These are phyloP conservation scores for Drosophila mojavensis DNA, from an alignment of 1,140 invertebrate species.

Conservation along the genomic window DNA sequence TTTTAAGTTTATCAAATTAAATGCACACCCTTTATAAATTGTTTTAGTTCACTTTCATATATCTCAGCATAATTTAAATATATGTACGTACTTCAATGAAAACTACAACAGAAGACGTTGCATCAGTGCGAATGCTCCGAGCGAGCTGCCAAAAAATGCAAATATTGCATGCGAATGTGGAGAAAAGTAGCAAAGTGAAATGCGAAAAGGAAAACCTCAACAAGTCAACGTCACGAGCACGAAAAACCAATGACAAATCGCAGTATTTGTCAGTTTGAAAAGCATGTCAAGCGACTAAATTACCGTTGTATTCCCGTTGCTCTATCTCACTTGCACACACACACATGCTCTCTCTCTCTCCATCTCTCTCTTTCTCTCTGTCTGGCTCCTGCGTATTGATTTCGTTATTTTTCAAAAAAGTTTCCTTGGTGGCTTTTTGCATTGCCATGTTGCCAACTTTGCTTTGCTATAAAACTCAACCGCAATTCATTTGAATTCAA, in stretches of 20 bases:
- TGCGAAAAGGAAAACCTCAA: constrained; percentile 21
- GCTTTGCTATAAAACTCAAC: constrained; percentile 63
- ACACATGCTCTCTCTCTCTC: not conserved
- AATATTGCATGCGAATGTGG: constrained; percentile 31
- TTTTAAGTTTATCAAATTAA: not conserved
- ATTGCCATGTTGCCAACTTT: constrained; percentile 43
- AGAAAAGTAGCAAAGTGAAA: constrained; percentile 3
- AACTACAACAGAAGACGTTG: not conserved
- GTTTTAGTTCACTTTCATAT: too few species aligned
- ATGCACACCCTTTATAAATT: not conserved
- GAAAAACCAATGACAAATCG: constrained; percentile 56
- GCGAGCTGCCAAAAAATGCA: not conserved
- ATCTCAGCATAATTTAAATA: not conserved
- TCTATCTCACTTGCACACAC: constrained; percentile 10
- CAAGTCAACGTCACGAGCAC: constrained; percentile 14
- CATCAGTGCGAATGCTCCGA: constrained; percentile 2
- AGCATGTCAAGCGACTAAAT: constrained; percentile 79
- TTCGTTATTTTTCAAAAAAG: constrained; percentile 54
- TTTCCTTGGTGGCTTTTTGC: constrained; percentile 28
- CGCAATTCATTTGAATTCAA: constrained; percentile 79
- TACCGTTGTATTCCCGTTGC: constrained; percentile 58
- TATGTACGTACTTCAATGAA: not conserved
- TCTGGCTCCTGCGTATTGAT: constrained; percentile 26
- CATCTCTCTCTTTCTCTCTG: not conserved
- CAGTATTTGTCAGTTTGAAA: constrained; percentile 69